phyloP scores from a whole-genome alignment of 2,797 vertebrate species.

The Macropodus opercularis region DNA sequence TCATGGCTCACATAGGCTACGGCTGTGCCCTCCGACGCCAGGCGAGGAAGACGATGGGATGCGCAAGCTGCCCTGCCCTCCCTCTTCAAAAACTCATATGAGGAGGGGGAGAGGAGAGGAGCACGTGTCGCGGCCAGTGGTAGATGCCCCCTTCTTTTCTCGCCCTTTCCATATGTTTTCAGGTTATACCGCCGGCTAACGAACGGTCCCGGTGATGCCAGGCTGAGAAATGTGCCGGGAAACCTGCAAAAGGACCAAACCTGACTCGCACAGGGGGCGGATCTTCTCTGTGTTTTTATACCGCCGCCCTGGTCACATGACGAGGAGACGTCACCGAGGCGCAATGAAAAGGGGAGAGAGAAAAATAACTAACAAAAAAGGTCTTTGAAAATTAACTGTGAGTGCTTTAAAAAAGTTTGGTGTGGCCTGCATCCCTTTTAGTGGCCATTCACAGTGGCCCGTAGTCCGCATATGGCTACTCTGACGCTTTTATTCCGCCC shows the following conservation, averaged over 20 bases:
- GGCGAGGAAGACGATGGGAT: conserved; percentile 63
- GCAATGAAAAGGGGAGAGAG: conserved; percentile 48
- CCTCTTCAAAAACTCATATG: conserved; percentile 73
- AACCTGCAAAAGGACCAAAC: conserved; percentile 78
- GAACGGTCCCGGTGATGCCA: conserved; percentile 50
- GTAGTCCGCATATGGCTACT: conserved; percentile 43
- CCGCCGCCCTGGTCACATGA: conserved; percentile 86
- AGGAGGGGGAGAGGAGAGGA: conserved; percentile 61
- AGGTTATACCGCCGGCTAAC: conserved; percentile 12
- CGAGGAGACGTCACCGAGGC: conserved; percentile 70
- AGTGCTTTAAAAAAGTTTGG: conserved; percentile 51
- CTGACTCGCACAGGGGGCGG: conserved; percentile 88
- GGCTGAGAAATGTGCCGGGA: conserved; percentile 37
- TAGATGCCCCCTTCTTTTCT: conserved; percentile 54
- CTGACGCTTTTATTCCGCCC: conserved; percentile 36
- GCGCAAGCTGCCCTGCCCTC: conserved; percentile 62
- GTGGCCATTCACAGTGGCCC: conserved; percentile 51
- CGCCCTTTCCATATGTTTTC: conserved; percentile 75
- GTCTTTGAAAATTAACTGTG: conserved; percentile 69
- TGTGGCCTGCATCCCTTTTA: conserved; percentile 59
- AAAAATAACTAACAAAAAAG: conserved; percentile 56
- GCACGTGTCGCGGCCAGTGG: conserved; percentile 57
- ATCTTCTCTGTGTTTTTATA: conserved; percentile 82
- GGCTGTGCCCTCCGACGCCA: conserved; percentile 61
- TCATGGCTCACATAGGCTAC: conserved; percentile 84